Conservation (phyloP, 92 coral and sea anemone genomes). For the Galaxea fascicularis region DNA sequence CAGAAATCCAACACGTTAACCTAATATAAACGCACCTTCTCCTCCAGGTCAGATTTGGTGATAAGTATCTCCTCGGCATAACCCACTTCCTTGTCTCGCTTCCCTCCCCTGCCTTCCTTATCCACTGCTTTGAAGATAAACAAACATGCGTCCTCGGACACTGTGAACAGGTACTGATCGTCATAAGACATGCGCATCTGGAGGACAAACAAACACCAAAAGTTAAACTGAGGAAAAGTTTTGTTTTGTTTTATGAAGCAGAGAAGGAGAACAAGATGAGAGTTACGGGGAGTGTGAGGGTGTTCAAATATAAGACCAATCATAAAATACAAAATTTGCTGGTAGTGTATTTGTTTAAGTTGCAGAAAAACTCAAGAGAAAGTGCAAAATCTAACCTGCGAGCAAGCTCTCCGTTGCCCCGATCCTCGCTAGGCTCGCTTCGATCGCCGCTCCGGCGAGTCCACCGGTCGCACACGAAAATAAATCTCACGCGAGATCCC, state of each 20-base stretch:
- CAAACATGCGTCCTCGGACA: constrained; percentile 94
- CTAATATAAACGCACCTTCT: constrained; percentile 69
- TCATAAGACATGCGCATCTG: constrained; percentile 99
- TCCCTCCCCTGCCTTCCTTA: constrained; percentile 98
- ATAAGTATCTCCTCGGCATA: constrained; percentile 99
- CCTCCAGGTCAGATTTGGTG: constrained; percentile 97
- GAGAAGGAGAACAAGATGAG: not conserved
- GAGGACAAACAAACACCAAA: not conserved
- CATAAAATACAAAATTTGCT: no score
- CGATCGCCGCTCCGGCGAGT: no score
- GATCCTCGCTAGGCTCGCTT: no score
- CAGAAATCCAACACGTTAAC: no score
- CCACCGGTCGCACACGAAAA: no score
- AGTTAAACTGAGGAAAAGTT: not conserved
- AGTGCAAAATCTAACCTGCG: no score
- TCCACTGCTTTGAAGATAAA: constrained; percentile 97
- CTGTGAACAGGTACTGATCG: constrained; percentile 98
- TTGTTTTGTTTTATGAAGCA: not conserved
- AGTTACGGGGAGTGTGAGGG: no score
- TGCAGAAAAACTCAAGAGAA: no score
- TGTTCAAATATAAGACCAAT: no score
- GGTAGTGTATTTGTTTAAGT: no score
- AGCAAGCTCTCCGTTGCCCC: no score
- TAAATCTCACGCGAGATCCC: no score
- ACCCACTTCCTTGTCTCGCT: constrained; percentile 95